Evolutionary conservation across 2,113 vertebrate genomes (phyloP), one percentile per base, ranked within the genome.

Genomic region (Petrocephalus microphthalmus): DNA sequence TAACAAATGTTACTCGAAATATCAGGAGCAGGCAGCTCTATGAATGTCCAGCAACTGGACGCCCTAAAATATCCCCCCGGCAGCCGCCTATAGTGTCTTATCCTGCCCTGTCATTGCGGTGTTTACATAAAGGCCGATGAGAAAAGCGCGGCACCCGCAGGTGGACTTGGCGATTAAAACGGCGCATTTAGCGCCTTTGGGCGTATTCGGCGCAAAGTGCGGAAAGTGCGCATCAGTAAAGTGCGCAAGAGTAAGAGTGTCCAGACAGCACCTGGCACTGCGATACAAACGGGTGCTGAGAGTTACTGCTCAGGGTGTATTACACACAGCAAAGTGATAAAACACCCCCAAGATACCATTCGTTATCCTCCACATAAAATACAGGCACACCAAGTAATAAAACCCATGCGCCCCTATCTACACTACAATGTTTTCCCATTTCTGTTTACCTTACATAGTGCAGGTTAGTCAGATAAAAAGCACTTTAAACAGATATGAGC

Each of bases 61-160:
- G 90, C 56, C 90, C 90, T 91, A 88, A 92, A 92, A 92, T 91
- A 92, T 91, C 90, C 88, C 54, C 83, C 57, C 86, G 78, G 84
- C 47, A 78, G 87, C 49, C 67, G 53, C 64, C 64, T 87, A 88
- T 89, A 42, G 42, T 2, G 42, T 42, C 42, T 42, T 42, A 42
- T 42, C 1, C 78, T 88, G 87, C 87, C 88, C 78, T 90, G 89
- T 88, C 89, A 90, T 47, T 84, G 84, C 82, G 81, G 87, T 90
- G 89, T 91, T 67, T 91, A 91, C 90, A 90, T 89, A 90, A 90
- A 93, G 71, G 87, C 52, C 89, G 25, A 37, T 37, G 5, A 74
- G 15, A 19, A 33, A 74, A 37, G 11, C 25, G 37, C 15, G 29
- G 67, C n/a, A n/a, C n/a, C n/a, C n/a, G n/a, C n/a, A n/a, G n/a